A percentile compares a stretch with the other conserved stretches of the same genome.
phyloP scores from a whole-genome alignment of 2,797 vertebrate species.

The Hybognathus amarus region DNA sequence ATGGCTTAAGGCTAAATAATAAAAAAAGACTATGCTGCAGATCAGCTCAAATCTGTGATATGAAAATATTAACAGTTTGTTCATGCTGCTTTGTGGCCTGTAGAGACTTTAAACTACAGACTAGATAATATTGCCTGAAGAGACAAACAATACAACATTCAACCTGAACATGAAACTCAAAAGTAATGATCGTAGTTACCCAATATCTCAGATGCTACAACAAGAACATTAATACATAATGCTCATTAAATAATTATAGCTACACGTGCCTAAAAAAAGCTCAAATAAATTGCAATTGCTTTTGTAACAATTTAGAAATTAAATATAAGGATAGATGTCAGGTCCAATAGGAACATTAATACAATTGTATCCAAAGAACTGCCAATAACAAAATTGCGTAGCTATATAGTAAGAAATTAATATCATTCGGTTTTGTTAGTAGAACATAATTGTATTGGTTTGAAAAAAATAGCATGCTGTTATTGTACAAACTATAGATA shows the following conservation, averaged over 20 bases:
- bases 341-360: neutral
- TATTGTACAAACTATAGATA: neutral
- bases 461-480: neutral
- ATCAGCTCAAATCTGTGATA: slow-evolving; percentile 1
- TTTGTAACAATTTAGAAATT: neutral
- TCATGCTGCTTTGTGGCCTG: neutral
- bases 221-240: neutral
- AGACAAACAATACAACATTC: neutral
- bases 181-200: neutral
- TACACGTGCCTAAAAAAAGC: neutral
- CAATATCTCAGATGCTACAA: neutral
- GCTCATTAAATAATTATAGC: neutral
- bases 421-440: neutral
- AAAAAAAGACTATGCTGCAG: neutral
- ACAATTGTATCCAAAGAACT: neutral
- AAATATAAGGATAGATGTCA: neutral
- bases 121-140: neutral
- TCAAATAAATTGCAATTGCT: neutral
- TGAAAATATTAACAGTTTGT: slow-evolving; percentile 5
- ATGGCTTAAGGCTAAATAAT: neutral
- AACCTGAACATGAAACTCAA: slow-evolving; percentile 9
- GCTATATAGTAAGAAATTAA: neutral
- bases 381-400: neutral
- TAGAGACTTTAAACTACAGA: neutral
- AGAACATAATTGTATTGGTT: neutral